phyloP scores from a whole-genome alignment of 2,888 invertebrate species.

The Gnatocerus cornutus region DNA sequence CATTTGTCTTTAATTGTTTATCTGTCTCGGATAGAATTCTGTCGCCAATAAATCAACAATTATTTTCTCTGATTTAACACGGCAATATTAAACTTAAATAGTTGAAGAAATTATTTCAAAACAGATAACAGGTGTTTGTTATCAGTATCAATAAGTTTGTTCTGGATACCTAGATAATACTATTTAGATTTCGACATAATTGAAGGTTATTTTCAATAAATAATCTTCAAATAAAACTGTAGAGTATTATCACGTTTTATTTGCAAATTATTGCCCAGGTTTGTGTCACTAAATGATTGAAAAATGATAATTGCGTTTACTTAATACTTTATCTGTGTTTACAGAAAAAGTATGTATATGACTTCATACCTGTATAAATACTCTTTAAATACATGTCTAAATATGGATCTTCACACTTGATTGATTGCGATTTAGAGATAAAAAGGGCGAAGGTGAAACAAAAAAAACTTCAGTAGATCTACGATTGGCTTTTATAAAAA shows the following conservation, averaged over 20 bases:
- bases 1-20: conserved; percentile 20
- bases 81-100: conserved; percentile 60
- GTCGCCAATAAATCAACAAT: conserved; percentile 41
- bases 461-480: too few relatives aligned
- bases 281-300: too few relatives aligned
- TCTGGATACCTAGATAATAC: conserved; percentile 62
- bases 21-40: conserved; percentile 19
- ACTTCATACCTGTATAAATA: too few relatives aligned
- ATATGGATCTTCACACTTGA: too few relatives aligned
- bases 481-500: too few relatives aligned
- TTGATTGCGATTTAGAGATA: too few relatives aligned
- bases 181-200: conserved; percentile 63
- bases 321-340: too few relatives aligned
- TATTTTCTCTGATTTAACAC: conserved; percentile 13
- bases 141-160: conserved; percentile 60
- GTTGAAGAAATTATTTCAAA: conserved; percentile 61
- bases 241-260: conserved; percentile 18
- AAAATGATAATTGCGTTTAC: too few relatives aligned
- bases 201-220: conserved; percentile 35
- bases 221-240: conserved; percentile 17
- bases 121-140: conserved; percentile 65
- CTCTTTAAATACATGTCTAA: too few relatives aligned
- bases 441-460: too few relatives aligned
- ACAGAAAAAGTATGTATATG: too few relatives aligned
- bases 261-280: neutral